Evolutionary conservation across 1,140 invertebrate genomes (phyloP), one percentile per base, ranked within the genome.

Genomic region (Latrodectus geometricus): DNA sequence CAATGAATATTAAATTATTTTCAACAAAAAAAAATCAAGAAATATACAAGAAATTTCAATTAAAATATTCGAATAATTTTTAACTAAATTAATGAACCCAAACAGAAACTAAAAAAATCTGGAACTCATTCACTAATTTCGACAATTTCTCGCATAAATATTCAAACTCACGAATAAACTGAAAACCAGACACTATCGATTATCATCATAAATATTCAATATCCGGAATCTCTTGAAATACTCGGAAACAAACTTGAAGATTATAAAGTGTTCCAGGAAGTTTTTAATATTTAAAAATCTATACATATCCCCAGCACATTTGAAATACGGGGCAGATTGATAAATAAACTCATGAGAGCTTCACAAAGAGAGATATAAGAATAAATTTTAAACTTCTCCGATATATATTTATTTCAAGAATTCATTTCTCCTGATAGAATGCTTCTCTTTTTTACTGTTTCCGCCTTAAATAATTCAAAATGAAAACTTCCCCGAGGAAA

Each of bases 391-490:
- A 80, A 70, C 65, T 69, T 66, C 68, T 14, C 54, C 11, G 11
- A 61, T 61, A 61, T 61, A 61, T 61, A 61, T 61, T 61, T 61
- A 80, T 70, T 70, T 80, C 78, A 20, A 80, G 52, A 48, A 35
- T 80, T 80, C 68, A 70, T 70, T 80, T 80, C 78, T 23, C n/a
- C 70, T 70, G 14, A 66, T 20, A 66, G 23, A n/a, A 17, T n/a
- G 49, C 23, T 49, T 21, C 21, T 70, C 70, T 56, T 14, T 21
- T 70, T 80, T 80, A 23, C 35, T 14, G 68, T 70, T 80, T 70
- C 65, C 20, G 21, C 14, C 23, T 80, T 80, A 72, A 80, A 80
- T 80, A 80, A 80, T 80, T 80, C 68, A 80, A 54, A 80, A 80
- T 80, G 78, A 80, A 35, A 70, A 65, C 68, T 72, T 21, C 49